These are phyloP conservation scores for Spondyliosoma cantharus DNA, from an alignment of 2,797 vertebrate species.

Conservation along the genomic window DNA sequence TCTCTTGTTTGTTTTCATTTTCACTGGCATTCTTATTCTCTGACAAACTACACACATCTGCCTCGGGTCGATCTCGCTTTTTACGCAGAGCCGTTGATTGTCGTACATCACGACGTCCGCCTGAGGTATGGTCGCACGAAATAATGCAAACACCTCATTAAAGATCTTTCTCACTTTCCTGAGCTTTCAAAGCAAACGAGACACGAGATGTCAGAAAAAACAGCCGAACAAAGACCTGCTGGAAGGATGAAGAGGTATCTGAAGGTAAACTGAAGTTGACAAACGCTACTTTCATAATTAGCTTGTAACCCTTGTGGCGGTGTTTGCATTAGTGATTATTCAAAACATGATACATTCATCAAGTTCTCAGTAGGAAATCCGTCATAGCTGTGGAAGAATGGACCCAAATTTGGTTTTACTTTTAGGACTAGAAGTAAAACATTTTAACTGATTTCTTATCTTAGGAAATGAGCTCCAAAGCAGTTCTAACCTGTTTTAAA, in stretches of 20 bases:
- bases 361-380: neutral
- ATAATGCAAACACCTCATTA: neutral
- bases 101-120: neutral
- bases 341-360: neutral
- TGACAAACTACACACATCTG: constrained; percentile 18
- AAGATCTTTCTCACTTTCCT: neutral
- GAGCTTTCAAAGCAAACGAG: neutral
- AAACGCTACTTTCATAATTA: neutral
- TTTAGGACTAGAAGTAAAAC: neutral
- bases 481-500: neutral
- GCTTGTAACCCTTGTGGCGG: neutral
- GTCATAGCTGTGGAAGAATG: neutral
- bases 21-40: constrained; percentile 3
- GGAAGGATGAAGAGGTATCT: neutral
- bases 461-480: neutral
- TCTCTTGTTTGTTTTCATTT: neutral
- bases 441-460: neutral
- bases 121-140: neutral
- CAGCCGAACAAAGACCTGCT: neutral
- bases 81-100: neutral
- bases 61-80: neutral
- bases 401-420: neutral
- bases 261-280: neutral
- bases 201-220: neutral
- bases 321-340: neutral